A percentile compares a stretch with the other conserved stretches of the same genome.
Evolutionary conservation across 1,140 invertebrate species (phyloP).

Genomic region (Drosophila ficusphila): DNA sequence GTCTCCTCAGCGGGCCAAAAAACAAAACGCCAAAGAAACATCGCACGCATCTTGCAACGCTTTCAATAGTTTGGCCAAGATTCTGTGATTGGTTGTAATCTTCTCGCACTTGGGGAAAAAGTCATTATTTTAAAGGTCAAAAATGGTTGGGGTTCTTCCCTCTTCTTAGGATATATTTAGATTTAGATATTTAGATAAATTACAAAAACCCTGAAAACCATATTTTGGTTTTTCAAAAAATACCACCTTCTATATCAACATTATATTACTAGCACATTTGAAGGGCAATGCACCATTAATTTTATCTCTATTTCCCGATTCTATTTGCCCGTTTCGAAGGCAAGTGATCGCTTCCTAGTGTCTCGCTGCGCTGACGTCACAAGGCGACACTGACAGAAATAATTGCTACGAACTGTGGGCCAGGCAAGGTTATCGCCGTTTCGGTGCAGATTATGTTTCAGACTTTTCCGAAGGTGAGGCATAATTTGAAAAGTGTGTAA

Average conservation of each 20-base stretch:
- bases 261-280: too few species aligned
- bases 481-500: slow-evolving; percentile 45
- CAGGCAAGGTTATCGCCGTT: slow-evolving; percentile 34
- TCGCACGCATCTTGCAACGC: slow-evolving; percentile 31
- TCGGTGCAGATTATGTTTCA: slow-evolving; percentile 38
- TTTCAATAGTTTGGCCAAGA: slow-evolving; percentile 38
- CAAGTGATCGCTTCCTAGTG: slow-evolving; percentile 35
- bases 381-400: slow-evolving; percentile 26
- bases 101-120: background rate
- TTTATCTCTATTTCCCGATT: background rate
- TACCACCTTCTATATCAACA: too few species aligned
- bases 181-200: too few species aligned
- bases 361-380: slow-evolving; percentile 24
- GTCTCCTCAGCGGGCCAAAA: slow-evolving; percentile 18
- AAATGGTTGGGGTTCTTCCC: background rate
- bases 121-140: background rate
- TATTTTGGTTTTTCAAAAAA: too few species aligned
- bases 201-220: too few species aligned
- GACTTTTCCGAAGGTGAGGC: slow-evolving; percentile 46
- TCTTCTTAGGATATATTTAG: background rate
- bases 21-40: slow-evolving; percentile 17
- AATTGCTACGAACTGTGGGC: slow-evolving; percentile 2
- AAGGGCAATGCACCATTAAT: slow-evolving; percentile 1
- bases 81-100: slow-evolving; percentile 30
- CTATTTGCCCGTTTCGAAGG: background rate